Evolutionary conservation across 2,888 invertebrate genomes (phyloP).

Genomic region (Incurvaria masculella): DNA sequence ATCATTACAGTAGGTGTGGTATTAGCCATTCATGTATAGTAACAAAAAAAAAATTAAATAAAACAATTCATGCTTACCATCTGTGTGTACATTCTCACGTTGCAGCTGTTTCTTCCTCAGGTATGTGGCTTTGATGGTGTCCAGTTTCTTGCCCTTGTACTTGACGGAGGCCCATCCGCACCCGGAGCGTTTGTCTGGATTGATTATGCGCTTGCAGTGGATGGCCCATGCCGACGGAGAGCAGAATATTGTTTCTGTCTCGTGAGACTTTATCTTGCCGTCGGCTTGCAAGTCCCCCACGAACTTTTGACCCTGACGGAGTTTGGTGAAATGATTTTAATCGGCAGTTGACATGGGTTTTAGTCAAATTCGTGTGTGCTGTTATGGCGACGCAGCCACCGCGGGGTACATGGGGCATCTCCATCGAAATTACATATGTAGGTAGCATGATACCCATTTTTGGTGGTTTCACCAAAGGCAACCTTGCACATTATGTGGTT

Average conservation of each 20-base stretch:
- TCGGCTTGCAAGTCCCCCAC: constrained; percentile 80
- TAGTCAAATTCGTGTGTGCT: background rate
- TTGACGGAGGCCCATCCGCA: constrained; percentile 93
- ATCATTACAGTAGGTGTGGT: too few species aligned
- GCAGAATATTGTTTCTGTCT: constrained; percentile 82
- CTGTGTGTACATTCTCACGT: constrained; percentile 52
- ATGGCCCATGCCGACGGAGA: constrained; percentile 94
- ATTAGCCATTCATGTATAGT: too few species aligned
- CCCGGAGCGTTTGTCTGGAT: constrained; percentile 88
- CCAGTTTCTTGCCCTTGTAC: constrained; percentile 83
- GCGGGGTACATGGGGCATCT: too few species aligned
- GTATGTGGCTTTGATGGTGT: constrained; percentile 85
- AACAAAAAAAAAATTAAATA: too few species aligned
- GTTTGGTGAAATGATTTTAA: too few species aligned
- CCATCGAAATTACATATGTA: too few species aligned
- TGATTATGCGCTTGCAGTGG: constrained; percentile 86
- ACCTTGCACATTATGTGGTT: too few species aligned
- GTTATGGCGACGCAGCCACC: too few species aligned
- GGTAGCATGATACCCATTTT: background rate
- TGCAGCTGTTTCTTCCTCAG: constrained; percentile 66
- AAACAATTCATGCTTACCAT: too few species aligned
- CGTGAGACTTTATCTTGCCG: constrained; percentile 87
- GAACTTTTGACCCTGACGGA: constrained; percentile 82
- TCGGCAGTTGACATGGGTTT: background rate
- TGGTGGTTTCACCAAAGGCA: background rate